A percentile compares a stretch with the other conserved stretches of the same genome.
These are phyloP conservation scores for Eristalinus aeneus DNA, from an alignment of 2,888 invertebrate genomes.

Conservation along the genomic window DNA sequence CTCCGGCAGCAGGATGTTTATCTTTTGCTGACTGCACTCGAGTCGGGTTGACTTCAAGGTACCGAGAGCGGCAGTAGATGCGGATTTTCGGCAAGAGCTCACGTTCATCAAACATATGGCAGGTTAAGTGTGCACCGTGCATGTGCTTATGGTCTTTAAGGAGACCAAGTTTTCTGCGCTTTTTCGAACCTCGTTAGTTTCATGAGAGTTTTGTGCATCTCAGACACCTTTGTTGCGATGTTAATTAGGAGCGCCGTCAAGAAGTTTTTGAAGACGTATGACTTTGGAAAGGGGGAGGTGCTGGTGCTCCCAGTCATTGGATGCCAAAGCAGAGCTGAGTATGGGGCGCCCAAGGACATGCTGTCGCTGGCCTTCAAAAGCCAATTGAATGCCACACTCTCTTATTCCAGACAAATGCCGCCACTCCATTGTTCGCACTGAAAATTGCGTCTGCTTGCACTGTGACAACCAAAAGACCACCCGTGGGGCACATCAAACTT, in stretches of 20 bases:
- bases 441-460: background rate
- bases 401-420: background rate
- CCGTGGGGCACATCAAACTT: background rate
- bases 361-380: background rate
- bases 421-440: background rate
- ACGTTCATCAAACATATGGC: conserved; percentile 41
- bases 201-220: background rate
- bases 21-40: conserved; percentile 4
- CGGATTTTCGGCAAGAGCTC: conserved; percentile 49
- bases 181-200: background rate
- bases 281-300: too few relatives aligned
- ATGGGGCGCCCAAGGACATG: too few relatives aligned
- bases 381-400: background rate
- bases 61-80: conserved; percentile 24
- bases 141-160: background rate
- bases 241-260: background rate
- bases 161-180: background rate
- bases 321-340: too few relatives aligned
- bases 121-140: background rate
- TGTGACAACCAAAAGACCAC: background rate
- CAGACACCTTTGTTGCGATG: background rate
- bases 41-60: conserved; percentile 47
- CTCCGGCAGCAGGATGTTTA: background rate
- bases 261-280: background rate
- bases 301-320: too few relatives aligned